Conservation (phyloP, 2,888 invertebrate genomes). For the Drosophila tanythrix region DNA sequence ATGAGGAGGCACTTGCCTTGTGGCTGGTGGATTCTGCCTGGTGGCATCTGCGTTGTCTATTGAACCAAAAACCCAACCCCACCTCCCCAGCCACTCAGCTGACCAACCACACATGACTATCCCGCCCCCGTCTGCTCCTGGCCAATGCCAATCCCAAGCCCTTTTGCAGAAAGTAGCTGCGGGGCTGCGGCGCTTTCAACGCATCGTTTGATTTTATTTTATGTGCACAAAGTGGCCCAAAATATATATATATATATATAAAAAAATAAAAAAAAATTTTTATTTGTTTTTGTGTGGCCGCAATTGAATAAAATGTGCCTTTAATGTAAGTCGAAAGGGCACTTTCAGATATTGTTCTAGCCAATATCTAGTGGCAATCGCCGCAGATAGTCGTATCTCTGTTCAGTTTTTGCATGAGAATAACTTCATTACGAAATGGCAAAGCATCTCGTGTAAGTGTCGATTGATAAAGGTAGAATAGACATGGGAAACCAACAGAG, state of each 20-base stretch:
- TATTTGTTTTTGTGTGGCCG: constrained; percentile 79
- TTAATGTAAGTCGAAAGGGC: constrained; percentile 70
- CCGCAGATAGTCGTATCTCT: constrained; percentile 6
- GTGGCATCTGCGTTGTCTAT: constrained; percentile 68
- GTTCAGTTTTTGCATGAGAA: constrained; percentile 39
- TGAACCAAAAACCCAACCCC: constrained; percentile 65
- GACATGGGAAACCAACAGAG: constrained; percentile 18
- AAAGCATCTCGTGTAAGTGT: constrained; percentile 1
- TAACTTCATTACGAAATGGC: constrained; percentile 48
- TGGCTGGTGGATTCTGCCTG: constrained; percentile 27
- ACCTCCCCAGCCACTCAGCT: constrained; percentile 39
- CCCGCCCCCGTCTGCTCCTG: not conserved
- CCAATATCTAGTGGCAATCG: constrained; percentile 34
- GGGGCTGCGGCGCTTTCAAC: constrained; percentile 67
- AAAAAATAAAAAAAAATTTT: constrained; percentile 70
- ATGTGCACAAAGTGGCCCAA: constrained; percentile 76
- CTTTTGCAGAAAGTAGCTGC: constrained; percentile 62
- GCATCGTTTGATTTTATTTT: constrained; percentile 82
- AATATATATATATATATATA: constrained; percentile 21
- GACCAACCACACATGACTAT: constrained; percentile 45
- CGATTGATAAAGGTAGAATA: constrained; percentile 14
- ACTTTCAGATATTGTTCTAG: constrained; percentile 50
- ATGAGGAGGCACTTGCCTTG: constrained; percentile 24
- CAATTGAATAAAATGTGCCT: constrained; percentile 83
- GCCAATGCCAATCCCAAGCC: constrained; percentile 35